Conservation (phyloP, 2,113 vertebrate genomes). For the Otus sunia region DNA sequence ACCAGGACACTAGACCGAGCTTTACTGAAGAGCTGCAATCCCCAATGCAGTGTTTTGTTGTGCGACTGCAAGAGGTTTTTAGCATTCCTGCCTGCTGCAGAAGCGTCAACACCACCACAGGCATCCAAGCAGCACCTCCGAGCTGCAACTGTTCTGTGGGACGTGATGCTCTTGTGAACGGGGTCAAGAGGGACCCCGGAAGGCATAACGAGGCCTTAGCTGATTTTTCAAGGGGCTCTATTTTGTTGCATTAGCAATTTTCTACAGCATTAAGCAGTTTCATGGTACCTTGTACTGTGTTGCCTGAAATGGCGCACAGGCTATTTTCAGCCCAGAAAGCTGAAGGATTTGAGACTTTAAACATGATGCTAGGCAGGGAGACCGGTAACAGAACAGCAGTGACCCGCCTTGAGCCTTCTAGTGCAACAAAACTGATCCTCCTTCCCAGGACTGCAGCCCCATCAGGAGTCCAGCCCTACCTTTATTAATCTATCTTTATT, state of each 20-base stretch:
- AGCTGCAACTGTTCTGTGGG: background rate
- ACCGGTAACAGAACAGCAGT: background rate
- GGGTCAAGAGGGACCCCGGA: background rate
- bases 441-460: background rate
- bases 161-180: background rate
- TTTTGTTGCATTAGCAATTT: slow-evolving; percentile 46
- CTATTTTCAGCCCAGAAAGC: background rate
- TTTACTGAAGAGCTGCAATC: background rate
- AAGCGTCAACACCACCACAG: background rate
- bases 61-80: background rate
- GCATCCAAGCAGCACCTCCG: background rate
- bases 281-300: background rate
- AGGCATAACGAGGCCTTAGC: background rate
- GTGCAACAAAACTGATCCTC: background rate
- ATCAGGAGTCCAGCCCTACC: background rate
- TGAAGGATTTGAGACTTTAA: background rate
- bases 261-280: slow-evolving; percentile 60
- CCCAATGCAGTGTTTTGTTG: background rate
- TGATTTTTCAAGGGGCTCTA: slow-evolving; percentile 52
- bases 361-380: background rate
- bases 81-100: background rate
- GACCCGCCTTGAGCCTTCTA: background rate
- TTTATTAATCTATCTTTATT: background rate
- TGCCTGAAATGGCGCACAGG: background rate
- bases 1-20: background rate